These are phyloP conservation scores for Periparus ater DNA, from an alignment of 2,797 vertebrate species.

Conservation along the genomic window DNA sequence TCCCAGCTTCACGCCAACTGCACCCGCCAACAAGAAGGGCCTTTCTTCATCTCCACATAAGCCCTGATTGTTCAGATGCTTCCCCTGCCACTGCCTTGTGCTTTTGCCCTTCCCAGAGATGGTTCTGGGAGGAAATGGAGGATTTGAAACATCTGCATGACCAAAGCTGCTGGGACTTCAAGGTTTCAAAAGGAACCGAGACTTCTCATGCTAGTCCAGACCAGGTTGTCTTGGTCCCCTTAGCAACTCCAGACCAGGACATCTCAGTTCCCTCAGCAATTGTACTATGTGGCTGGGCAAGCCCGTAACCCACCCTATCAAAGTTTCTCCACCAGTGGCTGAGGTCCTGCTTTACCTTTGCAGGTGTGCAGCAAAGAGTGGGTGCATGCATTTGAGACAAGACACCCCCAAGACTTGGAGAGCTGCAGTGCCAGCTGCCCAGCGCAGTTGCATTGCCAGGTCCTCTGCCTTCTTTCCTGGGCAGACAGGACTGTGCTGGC, in stretches of 20 bases:
- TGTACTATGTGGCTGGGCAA: not conserved
- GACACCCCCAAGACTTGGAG: accelerated
- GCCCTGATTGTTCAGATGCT: slow-evolving; percentile 28
- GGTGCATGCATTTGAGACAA: not conserved
- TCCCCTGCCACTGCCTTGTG: not conserved
- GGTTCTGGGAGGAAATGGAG: not conserved
- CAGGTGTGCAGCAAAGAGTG: not conserved
- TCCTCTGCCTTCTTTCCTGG: not conserved
- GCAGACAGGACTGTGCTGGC: not conserved
- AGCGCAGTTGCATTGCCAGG: not conserved
- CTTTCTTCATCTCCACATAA: slow-evolving; percentile 59
- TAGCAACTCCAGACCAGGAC: not conserved
- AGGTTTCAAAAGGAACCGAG: not conserved
- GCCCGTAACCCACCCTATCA: not conserved
- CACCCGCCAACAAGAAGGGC: slow-evolving; percentile 42
- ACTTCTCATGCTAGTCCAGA: accelerated
- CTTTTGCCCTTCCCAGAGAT: slow-evolving; percentile 18
- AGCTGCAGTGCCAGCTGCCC: not conserved
- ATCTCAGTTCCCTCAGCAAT: not conserved
- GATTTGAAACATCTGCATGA: not conserved
- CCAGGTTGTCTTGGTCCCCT: not conserved
- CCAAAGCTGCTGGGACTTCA: not conserved
- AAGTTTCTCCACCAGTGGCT: not conserved
- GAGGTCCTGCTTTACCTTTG: not conserved
- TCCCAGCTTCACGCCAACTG: not conserved